phyloP scores from a whole-genome alignment of 37 sponge, comb jelly and placozoan species.

The Bolinopsis microptera region DNA sequence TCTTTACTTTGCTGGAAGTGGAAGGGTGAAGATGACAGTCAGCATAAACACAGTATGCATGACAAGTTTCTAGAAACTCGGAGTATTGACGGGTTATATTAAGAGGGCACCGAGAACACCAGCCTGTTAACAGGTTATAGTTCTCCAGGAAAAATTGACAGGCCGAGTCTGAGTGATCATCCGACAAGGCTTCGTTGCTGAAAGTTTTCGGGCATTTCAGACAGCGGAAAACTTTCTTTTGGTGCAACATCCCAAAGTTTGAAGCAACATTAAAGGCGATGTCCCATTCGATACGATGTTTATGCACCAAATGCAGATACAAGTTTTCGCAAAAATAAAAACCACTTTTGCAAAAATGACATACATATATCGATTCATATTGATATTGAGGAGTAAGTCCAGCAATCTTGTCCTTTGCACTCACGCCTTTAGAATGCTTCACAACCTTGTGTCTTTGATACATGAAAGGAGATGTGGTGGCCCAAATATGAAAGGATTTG shows the following conservation, averaged over 20 bases:
- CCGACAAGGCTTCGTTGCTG: neutral
- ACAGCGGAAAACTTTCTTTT: neutral
- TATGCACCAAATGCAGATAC: neutral
- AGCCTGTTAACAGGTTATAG: neutral
- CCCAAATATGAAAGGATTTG: neutral
- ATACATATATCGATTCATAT: neutral
- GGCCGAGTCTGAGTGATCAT: neutral
- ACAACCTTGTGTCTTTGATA: neutral
- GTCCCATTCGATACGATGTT: neutral
- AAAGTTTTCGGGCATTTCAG: neutral
- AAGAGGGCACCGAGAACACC: too few species aligned
- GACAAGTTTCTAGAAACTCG: too few species aligned
- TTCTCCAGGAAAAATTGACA: neutral
- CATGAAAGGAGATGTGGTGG: neutral
- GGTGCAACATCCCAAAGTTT: neutral
- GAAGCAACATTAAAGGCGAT: neutral
- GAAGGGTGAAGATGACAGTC: too few species aligned
- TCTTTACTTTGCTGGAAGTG: too few species aligned
- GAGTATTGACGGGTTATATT: too few species aligned
- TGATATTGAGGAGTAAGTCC: neutral
- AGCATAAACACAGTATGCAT: too few species aligned
- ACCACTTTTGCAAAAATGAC: constrained; percentile 1
- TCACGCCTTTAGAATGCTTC: neutral
- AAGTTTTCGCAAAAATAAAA: neutral
- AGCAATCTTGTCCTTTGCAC: neutral